Percentiles rank a stretch among this genome's conserved stretches.
These are phyloP conservation scores for Dasypolia templi DNA, from an alignment of 2,888 invertebrate species.

Conservation along the genomic window DNA sequence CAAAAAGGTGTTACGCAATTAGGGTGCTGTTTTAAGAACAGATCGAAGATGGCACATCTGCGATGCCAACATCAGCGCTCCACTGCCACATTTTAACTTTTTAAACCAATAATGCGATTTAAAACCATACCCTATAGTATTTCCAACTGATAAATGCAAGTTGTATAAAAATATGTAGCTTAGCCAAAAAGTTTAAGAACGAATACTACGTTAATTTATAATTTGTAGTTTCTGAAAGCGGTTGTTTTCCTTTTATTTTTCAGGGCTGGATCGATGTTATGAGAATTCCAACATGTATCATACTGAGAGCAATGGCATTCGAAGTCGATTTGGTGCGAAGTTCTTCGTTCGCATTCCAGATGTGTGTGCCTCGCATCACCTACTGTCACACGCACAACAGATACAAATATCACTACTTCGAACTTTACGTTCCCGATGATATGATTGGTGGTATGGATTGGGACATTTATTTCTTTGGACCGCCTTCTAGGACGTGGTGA, in stretches of 20 bases:
- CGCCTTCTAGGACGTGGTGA: not conserved
- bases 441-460: conserved; percentile 67
- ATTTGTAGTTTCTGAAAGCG: not conserved
- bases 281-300: conserved; percentile 80
- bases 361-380: conserved; percentile 79
- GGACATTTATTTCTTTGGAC: conserved; percentile 51
- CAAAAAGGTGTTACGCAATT: no score
- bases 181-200: not conserved
- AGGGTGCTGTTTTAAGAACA: not conserved
- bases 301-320: conserved; percentile 71
- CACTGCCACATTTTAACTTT: not conserved
- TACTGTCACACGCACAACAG: conserved; percentile 73
- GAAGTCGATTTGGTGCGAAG: conserved; percentile 72
- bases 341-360: conserved; percentile 76
- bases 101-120: not conserved
- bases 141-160: not conserved
- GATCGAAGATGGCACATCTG: not conserved
- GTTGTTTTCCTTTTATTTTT: conserved; percentile 43
- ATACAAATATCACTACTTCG: conserved; percentile 76
- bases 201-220: not conserved
- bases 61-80: not conserved
- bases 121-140: not conserved
- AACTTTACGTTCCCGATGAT: conserved; percentile 75
- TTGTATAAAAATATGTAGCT: no score
- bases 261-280: conserved; percentile 79